A percentile compares a stretch with the other conserved stretches of the same genome.
Conservation (phyloP, 1,140 invertebrate species). For the Atta texana region DNA sequence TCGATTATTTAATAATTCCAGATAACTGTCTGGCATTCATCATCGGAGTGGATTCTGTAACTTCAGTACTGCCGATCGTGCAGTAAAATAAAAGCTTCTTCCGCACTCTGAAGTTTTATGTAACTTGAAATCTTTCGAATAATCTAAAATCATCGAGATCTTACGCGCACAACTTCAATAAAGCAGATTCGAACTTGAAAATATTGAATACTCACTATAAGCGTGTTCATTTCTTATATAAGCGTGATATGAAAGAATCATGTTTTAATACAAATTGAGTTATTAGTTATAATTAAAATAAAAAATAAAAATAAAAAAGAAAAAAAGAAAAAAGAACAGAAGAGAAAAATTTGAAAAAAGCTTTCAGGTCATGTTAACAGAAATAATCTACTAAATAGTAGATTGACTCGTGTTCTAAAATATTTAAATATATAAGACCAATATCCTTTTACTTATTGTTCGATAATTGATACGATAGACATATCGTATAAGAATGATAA, state of each 20-base stretch:
- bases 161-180: neutral
- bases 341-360: neutral
- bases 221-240: neutral
- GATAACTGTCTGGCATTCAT: neutral
- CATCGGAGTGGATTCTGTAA: neutral
- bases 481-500: neutral
- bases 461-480: neutral
- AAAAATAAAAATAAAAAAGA: too few species aligned
- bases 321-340: neutral
- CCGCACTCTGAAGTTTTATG: neutral
- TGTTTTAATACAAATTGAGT: neutral
- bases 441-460: neutral
- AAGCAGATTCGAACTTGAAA: neutral
- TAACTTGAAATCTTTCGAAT: neutral
- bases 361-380: neutral
- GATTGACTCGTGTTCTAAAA: neutral
- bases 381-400: neutral
- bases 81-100: neutral
- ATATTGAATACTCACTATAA: neutral
- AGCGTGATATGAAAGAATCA: neutral
- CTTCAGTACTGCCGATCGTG: neutral
- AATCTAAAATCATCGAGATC: neutral
- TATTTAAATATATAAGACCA: neutral
- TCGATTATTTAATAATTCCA: conserved; percentile 5
- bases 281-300: neutral